Evolutionary conservation across 2,888 invertebrate genomes (phyloP).

Genomic region (Pristionchus exspectatus): DNA sequence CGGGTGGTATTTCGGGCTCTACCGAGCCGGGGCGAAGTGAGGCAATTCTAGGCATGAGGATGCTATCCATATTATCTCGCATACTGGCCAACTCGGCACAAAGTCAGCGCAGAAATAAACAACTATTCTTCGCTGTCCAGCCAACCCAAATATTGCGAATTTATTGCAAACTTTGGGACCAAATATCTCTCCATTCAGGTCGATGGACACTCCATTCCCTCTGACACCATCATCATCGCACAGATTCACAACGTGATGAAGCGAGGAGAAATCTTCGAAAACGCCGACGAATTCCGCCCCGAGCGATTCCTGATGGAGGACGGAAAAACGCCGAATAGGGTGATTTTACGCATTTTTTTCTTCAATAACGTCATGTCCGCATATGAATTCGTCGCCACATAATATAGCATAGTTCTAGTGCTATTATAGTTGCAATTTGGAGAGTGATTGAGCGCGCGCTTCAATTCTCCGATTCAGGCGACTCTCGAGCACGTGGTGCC

Average conservation of each 20-base stretch:
- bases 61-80: no score
- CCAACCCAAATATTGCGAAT: no score
- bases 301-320: slow-evolving; percentile 64
- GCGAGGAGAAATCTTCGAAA: slow-evolving; percentile 54
- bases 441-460: no score
- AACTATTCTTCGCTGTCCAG: no score
- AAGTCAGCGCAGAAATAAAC: no score
- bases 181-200: not conserved
- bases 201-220: slow-evolving; percentile 16
- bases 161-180: no score
- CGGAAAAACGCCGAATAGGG: slow-evolving; percentile 64
- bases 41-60: no score
- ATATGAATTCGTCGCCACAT: not conserved
- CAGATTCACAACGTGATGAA: slow-evolving; percentile 19
- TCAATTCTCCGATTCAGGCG: no score
- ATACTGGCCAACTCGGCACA: no score
- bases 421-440: not conserved
- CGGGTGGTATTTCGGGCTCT: no score
- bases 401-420: not conserved
- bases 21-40: no score
- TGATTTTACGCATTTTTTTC: not conserved
- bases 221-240: not conserved
- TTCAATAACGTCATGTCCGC: not conserved
- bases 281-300: slow-evolving; percentile 63
- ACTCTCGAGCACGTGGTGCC: not conserved